Conservation (phyloP, 2,888 invertebrate species). For the Brachypterus glaber region DNA sequence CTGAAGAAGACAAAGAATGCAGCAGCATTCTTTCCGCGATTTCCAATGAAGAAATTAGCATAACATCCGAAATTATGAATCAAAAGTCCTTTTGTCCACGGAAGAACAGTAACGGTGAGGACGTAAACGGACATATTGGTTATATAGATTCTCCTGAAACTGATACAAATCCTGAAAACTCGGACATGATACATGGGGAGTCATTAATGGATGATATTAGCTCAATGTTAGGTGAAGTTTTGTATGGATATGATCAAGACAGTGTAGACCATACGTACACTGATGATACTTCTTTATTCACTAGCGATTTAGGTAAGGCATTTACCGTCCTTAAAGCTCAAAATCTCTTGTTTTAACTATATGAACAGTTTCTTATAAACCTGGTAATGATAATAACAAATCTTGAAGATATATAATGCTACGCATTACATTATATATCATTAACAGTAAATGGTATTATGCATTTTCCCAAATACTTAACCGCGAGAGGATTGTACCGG, state of each 20-base stretch:
- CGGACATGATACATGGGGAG: slow-evolving; percentile 68
- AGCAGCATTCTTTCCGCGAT: slow-evolving; percentile 52
- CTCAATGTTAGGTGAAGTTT: slow-evolving; percentile 62
- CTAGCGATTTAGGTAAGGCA: slow-evolving; percentile 40
- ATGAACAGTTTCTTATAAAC: no score
- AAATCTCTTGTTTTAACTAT: no score
- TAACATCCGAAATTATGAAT: slow-evolving; percentile 57
- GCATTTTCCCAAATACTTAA: no score
- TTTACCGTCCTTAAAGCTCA: background rate
- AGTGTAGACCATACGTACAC: slow-evolving; percentile 51
- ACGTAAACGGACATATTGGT: slow-evolving; percentile 50
- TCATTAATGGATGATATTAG: slow-evolving; percentile 72
- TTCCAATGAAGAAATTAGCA: slow-evolving; percentile 63
- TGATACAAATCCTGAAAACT: slow-evolving; percentile 59
- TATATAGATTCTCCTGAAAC: slow-evolving; percentile 82
- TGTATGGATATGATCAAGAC: slow-evolving; percentile 56
- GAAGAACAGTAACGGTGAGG: slow-evolving; percentile 42
- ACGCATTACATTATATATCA: no score
- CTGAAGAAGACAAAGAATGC: slow-evolving; percentile 49
- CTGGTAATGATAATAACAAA: no score
- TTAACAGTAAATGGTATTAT: no score
- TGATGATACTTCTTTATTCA: slow-evolving; percentile 60
- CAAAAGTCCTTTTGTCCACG: slow-evolving; percentile 38
- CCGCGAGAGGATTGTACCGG: no score
- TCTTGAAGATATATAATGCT: no score